These are phyloP conservation scores for Epizoanthus fatuus DNA, from an alignment of 92 coral and sea anemone genomes.

Conservation along the genomic window DNA sequence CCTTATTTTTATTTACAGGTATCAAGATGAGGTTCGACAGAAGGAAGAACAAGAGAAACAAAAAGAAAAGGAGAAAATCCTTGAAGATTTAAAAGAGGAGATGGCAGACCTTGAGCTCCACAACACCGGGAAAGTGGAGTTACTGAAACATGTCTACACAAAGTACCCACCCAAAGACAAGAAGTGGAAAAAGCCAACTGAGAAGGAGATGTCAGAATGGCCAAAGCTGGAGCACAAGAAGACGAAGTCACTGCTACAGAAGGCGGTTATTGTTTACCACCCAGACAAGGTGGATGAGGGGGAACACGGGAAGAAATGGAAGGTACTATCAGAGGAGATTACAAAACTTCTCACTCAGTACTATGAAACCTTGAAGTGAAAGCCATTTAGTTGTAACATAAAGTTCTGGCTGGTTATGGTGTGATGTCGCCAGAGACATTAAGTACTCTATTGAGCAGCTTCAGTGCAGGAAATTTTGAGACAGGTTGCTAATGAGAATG, in stretches of 20 bases:
- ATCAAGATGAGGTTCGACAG: constrained; percentile 74
- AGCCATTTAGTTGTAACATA: too few relatives aligned
- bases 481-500: too few relatives aligned
- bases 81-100: constrained; percentile 76
- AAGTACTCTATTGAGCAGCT: not conserved
- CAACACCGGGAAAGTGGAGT: constrained; percentile 43
- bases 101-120: constrained; percentile 62
- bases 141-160: constrained; percentile 67
- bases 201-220: constrained; percentile 64
- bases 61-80: constrained; percentile 52
- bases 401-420: not conserved
- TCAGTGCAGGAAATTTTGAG: too few relatives aligned
- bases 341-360: constrained; percentile 73
- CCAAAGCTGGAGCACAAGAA: constrained; percentile 29
- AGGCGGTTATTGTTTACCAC: constrained; percentile 75
- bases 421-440: not conserved
- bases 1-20: constrained; percentile 18
- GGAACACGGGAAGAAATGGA: constrained; percentile 84
- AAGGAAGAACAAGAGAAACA: constrained; percentile 81
- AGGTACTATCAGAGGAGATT: constrained; percentile 85
- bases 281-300: constrained; percentile 83
- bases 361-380: constrained; percentile 65
- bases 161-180: constrained; percentile 78
- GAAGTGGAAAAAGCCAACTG: constrained; percentile 72
- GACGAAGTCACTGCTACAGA: constrained; percentile 57